Percentiles rank a stretch among this genome's conserved stretches.
Conservation (phyloP, 2,888 invertebrate genomes). For the Nephrocerus scutellatus region DNA sequence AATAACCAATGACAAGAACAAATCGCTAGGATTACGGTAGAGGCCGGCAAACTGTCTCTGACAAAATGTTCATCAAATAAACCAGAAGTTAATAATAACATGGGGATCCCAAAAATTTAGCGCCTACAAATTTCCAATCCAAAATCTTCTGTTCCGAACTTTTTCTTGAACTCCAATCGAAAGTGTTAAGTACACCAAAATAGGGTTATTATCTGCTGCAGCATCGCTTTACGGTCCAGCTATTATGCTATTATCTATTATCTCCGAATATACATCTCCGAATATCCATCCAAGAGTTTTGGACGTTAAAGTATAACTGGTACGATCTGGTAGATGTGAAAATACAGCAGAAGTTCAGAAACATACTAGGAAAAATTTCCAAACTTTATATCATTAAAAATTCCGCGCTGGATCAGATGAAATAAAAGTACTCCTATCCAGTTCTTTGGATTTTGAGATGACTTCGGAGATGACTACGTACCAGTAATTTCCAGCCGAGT, state of each 20-base stretch:
- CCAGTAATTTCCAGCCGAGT: no score
- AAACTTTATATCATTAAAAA: neutral
- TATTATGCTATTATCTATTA: no score
- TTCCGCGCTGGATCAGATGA: neutral
- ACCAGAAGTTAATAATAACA: no score
- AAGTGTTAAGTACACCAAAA: neutral
- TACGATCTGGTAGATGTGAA: slow-evolving; percentile 4
- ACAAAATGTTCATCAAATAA: no score
- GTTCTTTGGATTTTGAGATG: slow-evolving; percentile 1
- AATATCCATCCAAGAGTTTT: slow-evolving; percentile 1
- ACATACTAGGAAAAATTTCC: neutral
- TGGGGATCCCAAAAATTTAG: no score
- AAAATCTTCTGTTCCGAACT: neutral
- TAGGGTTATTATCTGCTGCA: neutral
- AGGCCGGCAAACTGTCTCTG: no score
- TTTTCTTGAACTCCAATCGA: neutral
- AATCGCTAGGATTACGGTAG: no score
- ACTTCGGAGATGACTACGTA: no score
- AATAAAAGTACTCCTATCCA: neutral
- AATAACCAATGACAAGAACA: no score
- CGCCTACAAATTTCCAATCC: neutral
- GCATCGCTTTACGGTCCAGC: slow-evolving; percentile 2
- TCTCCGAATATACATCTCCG: no score
- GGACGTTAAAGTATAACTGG: neutral
- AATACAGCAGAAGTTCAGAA: neutral